Evolutionary conservation across 2,888 invertebrate species (phyloP).

Genomic region (Platerodrilus igneus): DNA sequence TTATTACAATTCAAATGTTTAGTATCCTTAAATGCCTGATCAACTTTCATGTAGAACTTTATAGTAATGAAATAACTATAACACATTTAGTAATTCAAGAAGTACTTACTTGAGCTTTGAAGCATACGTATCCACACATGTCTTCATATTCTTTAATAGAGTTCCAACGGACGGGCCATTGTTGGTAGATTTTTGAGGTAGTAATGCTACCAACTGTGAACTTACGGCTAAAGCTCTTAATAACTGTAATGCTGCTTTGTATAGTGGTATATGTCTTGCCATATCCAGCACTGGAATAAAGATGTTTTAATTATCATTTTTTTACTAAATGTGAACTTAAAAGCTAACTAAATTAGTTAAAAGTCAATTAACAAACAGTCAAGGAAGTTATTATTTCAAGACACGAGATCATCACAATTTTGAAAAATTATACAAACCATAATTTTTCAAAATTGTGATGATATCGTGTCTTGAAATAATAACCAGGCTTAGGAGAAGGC

Average conservation of each 20-base stretch:
- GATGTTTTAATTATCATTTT: slow-evolving; percentile 18
- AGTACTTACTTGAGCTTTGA: slow-evolving; percentile 68
- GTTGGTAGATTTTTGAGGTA: slow-evolving; percentile 52
- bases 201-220: slow-evolving; percentile 54
- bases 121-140: slow-evolving; percentile 88
- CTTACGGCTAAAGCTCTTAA: slow-evolving; percentile 72
- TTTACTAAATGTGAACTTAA: slow-evolving; percentile 5
- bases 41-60: too few relatives aligned
- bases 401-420: neutral
- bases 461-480: too few relatives aligned
- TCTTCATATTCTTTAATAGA: slow-evolving; percentile 80
- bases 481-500: too few relatives aligned
- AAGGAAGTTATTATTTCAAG: neutral
- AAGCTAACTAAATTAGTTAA: too few relatives aligned
- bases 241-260: slow-evolving; percentile 77
- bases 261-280: slow-evolving; percentile 93
- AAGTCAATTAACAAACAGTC: neutral
- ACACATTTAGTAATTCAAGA: neutral
- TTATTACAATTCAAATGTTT: too few relatives aligned
- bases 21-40: too few relatives aligned
- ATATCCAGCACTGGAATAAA: slow-evolving; percentile 78
- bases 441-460: too few relatives aligned
- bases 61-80: neutral
- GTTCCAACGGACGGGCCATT: slow-evolving; percentile 65
- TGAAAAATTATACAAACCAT: slow-evolving; percentile 7